These are phyloP conservation scores for Proteles cristata DNA, from an alignment of 2,113 vertebrate genomes.

Conservation along the genomic window DNA sequence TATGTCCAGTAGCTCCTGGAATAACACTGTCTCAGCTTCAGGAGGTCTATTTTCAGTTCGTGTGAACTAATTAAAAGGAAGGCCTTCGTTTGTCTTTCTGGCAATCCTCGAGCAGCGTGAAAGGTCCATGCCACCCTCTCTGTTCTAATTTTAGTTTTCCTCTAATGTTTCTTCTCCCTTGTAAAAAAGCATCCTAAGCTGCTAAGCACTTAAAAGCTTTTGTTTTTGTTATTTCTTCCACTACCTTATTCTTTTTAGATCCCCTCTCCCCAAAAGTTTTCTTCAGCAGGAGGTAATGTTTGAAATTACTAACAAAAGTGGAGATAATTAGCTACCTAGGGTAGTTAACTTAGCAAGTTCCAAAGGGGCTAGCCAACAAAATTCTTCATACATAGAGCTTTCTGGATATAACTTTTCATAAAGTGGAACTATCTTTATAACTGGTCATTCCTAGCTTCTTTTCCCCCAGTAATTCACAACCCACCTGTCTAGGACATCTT, in stretches of 20 bases:
- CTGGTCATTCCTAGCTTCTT: neutral
- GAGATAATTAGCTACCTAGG: slow-evolving; percentile 30
- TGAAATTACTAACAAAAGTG: slow-evolving; percentile 30
- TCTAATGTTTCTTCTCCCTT: neutral
- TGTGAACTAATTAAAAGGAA: slow-evolving; percentile 57
- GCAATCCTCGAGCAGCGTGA: neutral
- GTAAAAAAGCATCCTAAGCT: neutral
- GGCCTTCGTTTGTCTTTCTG: slow-evolving; percentile 32
- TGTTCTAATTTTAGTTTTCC: slow-evolving; percentile 58
- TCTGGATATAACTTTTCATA: neutral
- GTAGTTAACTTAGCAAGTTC: neutral
- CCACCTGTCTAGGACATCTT: neutral
- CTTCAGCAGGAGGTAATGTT: slow-evolving; percentile 20
- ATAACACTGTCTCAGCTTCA: neutral
- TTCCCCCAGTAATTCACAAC: neutral
- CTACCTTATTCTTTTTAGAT: neutral
- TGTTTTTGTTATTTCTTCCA: slow-evolving; percentile 51
- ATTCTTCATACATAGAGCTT: neutral
- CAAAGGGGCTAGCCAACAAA: neutral
- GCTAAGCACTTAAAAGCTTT: slow-evolving; percentile 28
- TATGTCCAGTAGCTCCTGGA: neutral
- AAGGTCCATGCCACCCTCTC: neutral
- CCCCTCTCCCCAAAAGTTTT: neutral
- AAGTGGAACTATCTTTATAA: neutral
- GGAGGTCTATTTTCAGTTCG: neutral